Evolutionary conservation across 2,113 vertebrate species (phyloP).

Genomic region (Phalacrocorax carbo): DNA sequence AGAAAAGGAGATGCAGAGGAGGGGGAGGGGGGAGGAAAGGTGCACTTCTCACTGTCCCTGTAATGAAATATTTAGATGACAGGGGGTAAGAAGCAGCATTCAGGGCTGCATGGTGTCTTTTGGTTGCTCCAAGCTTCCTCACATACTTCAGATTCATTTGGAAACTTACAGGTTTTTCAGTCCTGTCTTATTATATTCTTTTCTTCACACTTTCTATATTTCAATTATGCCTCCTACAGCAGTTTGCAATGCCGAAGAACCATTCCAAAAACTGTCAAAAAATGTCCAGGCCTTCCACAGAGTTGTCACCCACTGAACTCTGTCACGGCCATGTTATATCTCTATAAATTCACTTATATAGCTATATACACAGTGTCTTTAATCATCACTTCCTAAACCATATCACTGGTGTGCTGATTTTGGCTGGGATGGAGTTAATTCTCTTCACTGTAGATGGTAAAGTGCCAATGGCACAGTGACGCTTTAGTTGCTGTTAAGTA

Average conservation of each 20-base stretch:
- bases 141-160: not conserved
- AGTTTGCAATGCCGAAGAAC: not conserved
- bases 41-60: not conserved
- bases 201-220: not conserved
- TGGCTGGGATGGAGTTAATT: no score
- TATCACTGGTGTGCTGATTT: not conserved
- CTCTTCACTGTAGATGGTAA: no score
- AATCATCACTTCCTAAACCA: not conserved
- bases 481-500: no score
- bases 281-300: not conserved
- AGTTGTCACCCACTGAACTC: not conserved
- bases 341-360: not conserved
- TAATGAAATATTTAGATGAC: not conserved
- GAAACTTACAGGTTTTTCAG: not conserved
- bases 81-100: not conserved
- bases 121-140: not conserved
- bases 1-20: not conserved
- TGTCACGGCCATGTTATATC: fast-evolving
- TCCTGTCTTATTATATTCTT: not conserved
- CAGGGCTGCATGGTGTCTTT: not conserved
- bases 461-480: no score
- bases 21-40: fast-evolving
- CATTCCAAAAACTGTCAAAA: not conserved
- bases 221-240: not conserved
- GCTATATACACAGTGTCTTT: not conserved